Conservation (phyloP, 2,113 vertebrate species). For the Archilochus colubris region DNA sequence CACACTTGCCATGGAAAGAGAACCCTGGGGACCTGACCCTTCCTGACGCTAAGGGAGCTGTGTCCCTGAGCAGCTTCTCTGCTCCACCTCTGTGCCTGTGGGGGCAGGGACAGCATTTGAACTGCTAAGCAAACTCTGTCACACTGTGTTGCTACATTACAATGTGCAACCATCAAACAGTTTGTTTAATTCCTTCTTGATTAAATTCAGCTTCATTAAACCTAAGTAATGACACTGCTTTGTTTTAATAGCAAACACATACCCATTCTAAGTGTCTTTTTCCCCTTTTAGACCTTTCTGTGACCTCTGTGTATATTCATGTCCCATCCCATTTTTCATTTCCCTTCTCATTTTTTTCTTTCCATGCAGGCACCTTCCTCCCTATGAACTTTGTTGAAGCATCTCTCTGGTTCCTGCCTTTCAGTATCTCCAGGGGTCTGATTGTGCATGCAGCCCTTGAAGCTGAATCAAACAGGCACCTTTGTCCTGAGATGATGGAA, state of each 20-base stretch:
- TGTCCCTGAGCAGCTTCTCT: not conserved
- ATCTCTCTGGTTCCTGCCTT: conserved; percentile 44
- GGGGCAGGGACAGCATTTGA: not conserved
- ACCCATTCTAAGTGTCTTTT: conserved; percentile 20
- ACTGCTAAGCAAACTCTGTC: not conserved
- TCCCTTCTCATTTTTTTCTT: conserved; percentile 15
- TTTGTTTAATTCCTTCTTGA: conserved; percentile 34
- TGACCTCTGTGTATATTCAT: conserved; percentile 13
- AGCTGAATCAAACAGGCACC: conserved; percentile 65
- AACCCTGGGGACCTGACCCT: not conserved
- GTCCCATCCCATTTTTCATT: conserved; percentile 6
- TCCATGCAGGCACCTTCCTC: conserved; percentile 38
- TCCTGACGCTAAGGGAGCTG: not conserved
- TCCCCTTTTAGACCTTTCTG: conserved; percentile 31
- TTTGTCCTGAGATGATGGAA: conserved; percentile 59
- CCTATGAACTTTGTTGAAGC: conserved; percentile 58
- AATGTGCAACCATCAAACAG: not conserved
- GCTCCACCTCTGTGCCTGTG: not conserved
- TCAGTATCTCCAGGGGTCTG: conserved; percentile 59
- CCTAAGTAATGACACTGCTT: not conserved
- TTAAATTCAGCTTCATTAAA: conserved; percentile 60
- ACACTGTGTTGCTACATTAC: not conserved
- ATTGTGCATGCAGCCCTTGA: conserved; percentile 69
- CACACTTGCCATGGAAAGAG: not conserved
- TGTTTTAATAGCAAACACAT: conserved; percentile 34